These are phyloP conservation scores for Leucoraja erinaceus DNA, from an alignment of 2,113 vertebrate genomes.

Conservation along the genomic window DNA sequence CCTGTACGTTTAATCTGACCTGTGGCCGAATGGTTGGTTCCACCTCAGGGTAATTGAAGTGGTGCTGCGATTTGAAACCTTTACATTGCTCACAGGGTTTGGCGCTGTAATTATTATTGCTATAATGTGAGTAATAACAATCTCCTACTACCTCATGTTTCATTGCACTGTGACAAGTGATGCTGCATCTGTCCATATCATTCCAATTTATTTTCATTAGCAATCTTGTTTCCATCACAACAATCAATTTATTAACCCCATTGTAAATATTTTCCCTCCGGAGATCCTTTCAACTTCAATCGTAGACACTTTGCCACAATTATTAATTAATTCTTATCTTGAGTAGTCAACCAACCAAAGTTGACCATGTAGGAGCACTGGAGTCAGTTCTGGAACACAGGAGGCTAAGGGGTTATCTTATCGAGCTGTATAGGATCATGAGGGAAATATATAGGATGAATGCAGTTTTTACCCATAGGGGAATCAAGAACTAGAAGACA, in stretches of 20 bases:
- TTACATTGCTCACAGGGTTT: background rate
- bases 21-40: conserved; percentile 41
- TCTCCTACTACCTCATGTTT: too few species aligned
- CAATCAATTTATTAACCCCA: too few species aligned
- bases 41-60: conserved; percentile 47
- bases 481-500: too few species aligned
- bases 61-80: background rate
- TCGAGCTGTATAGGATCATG: too few species aligned
- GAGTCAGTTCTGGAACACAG: too few species aligned
- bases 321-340: background rate
- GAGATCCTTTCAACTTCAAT: background rate
- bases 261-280: background rate
- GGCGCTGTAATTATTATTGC: background rate
- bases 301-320: background rate
- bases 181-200: background rate
- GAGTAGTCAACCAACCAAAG: too few species aligned
- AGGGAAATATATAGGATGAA: too few species aligned
- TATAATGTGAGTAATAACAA: background rate
- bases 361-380: too few species aligned
- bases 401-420: too few species aligned
- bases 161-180: background rate
- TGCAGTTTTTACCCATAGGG: too few species aligned
- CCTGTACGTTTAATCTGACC: conserved; percentile 44
- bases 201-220: background rate
- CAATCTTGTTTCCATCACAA: background rate